Evolutionary conservation across 2,113 vertebrate genomes (phyloP).

Genomic region (Gasterosteus aculeatus): DNA sequence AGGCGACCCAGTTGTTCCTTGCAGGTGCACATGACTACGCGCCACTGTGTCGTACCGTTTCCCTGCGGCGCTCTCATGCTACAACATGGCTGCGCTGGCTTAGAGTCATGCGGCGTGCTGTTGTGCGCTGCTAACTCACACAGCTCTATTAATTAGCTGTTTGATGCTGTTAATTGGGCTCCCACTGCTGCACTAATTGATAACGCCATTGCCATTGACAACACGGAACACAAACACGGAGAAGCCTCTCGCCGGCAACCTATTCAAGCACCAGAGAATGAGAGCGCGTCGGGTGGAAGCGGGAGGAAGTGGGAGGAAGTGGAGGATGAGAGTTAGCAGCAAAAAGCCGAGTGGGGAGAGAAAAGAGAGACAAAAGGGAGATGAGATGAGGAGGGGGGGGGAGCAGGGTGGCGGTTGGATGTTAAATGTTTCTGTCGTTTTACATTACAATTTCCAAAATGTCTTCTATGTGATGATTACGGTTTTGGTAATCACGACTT

Average conservation of each 20-base stretch:
- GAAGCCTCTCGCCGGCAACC: constrained; percentile 67
- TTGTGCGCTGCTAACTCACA: constrained; percentile 76
- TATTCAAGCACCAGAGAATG: constrained; percentile 66
- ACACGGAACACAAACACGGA: constrained; percentile 78
- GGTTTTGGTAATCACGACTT: constrained; percentile 59
- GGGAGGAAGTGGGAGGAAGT: constrained; percentile 48
- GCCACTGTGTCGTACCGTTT: constrained; percentile 15
- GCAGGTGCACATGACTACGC: background rate
- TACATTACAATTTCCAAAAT: constrained; percentile 54
- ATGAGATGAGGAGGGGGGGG: constrained; percentile 1
- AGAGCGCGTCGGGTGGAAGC: constrained; percentile 42
- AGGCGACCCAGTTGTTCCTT: background rate
- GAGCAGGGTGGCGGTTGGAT: background rate
- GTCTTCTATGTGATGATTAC: constrained; percentile 63
- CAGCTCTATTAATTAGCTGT: constrained; percentile 86
- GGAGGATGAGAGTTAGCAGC: constrained; percentile 50
- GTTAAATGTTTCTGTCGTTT: constrained; percentile 43
- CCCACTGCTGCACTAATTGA: constrained; percentile 87
- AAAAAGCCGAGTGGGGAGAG: constrained; percentile 29
- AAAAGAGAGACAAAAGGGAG: constrained; percentile 60
- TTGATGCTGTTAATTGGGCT: constrained; percentile 88
- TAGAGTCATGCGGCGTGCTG: constrained; percentile 70
- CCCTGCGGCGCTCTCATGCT: constrained; percentile 53
- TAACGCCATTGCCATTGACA: constrained; percentile 83
- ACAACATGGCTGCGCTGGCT: constrained; percentile 52